These are phyloP conservation scores for Stegodyphus dumicola DNA, from an alignment of 1,140 invertebrate genomes.

Conservation along the genomic window DNA sequence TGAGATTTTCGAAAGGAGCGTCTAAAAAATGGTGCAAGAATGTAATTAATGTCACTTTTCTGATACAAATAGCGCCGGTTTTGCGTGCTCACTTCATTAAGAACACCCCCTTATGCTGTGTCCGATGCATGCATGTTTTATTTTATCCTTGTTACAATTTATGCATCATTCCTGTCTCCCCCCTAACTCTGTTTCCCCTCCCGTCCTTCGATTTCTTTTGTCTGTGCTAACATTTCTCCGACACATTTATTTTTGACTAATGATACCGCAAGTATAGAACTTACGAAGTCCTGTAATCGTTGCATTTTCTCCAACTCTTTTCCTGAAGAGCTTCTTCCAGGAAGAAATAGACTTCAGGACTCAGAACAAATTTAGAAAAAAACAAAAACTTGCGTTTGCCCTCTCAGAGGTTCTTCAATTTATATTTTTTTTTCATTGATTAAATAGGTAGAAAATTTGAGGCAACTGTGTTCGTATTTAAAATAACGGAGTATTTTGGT, in stretches of 20 bases:
- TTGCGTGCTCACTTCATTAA: conserved; percentile 59
- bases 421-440: no score
- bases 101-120: conserved; percentile 36
- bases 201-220: conserved; percentile 37
- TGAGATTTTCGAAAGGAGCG: conserved; percentile 21
- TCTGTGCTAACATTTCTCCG: conserved; percentile 36
- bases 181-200: not conserved
- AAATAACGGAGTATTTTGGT: no score
- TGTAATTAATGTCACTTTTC: conserved; percentile 59
- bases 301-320: not conserved
- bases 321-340: no score
- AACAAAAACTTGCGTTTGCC: no score
- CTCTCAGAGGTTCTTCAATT: no score
- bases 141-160: conserved; percentile 49
- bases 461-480: no score
- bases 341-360: no score
- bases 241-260: conserved; percentile 61
- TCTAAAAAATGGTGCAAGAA: conserved; percentile 50
- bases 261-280: conserved; percentile 45
- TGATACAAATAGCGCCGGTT: conserved; percentile 52
- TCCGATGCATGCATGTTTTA: conserved; percentile 34
- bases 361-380: no score
- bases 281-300: not conserved
- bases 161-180: conserved; percentile 18
- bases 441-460: no score